Evolutionary conservation across 2,888 invertebrate species (phyloP), one percentile per base, ranked within the genome.

Genomic region (Hirudinaria manillensis): DNA sequence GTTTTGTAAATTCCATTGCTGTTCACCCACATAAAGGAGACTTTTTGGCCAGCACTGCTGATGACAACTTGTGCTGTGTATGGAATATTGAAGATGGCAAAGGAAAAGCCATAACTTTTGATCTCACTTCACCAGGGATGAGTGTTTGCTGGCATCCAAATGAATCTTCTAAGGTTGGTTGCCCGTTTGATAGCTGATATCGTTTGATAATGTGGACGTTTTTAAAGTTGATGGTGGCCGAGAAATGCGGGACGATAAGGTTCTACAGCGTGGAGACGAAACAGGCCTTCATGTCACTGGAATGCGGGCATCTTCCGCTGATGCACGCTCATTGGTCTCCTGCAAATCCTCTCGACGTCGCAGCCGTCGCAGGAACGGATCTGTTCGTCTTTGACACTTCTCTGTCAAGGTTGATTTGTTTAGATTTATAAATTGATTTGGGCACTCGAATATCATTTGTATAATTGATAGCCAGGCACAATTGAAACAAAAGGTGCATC

Each of bases 61-160:
- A 92, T 85, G 92, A 92, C 83, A 89, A 90, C 79, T 90, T 90
- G 0, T 91, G 91, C 81, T 88, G 89, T 81, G 85, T 92, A 38
- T 92, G 91, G 91, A 80, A 80, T 56, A 72, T 76, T 66, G 86
- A 88, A 45, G 85, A 86, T 55, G 87, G 87, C 79, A 87, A 88
- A 80, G 83, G 88, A 34, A 86, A 88, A 19, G 61, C 21, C 16
- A 55, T 32, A 4, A n/a, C n/a, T 55, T 90, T 91, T 81, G 87
- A 88, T 77, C 85, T 92, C 29, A 88, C 88, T 34, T 90, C 91
- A 21, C 89, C 91, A 66, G 87, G 86, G 38, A 83, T 86, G 81
- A 79, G 83, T 32, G 89, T 90, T 0, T 88, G 89, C 80, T 91
- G 90, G 89, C 91, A 92, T 83, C 86, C 87, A 61, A 89, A 90